Percentiles rank a stretch among this genome's conserved stretches.
Conservation (phyloP, 2,113 vertebrate species). For the Ciconia stormi region DNA sequence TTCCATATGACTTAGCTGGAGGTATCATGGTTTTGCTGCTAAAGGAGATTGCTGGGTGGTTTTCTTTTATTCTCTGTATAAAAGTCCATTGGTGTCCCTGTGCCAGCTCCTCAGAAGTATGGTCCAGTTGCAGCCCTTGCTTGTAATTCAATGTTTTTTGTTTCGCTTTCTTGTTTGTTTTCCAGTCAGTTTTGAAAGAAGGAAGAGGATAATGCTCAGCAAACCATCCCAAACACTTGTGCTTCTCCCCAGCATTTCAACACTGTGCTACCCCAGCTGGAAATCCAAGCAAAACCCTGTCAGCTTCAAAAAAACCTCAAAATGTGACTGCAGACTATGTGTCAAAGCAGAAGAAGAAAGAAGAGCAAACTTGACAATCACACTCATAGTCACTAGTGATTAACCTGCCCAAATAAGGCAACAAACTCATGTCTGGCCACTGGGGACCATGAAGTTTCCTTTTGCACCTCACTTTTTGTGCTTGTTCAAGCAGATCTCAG, state of each 20-base stretch:
- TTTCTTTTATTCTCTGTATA: neutral
- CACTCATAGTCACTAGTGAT: neutral
- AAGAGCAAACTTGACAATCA: neutral
- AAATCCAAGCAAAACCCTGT: neutral
- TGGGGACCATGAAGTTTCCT: neutral
- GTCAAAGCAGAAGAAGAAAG: neutral
- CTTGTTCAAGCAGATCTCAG: neutral
- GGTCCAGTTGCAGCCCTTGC: neutral
- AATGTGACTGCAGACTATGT: neutral
- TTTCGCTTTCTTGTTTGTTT: neutral
- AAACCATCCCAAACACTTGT: neutral
- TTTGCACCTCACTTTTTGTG: neutral
- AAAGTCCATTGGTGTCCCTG: neutral
- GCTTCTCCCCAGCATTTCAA: neutral
- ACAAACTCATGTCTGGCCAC: neutral
- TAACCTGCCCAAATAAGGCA: neutral
- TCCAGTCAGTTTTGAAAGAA: neutral
- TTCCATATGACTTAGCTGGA: neutral
- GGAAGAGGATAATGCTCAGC: neutral
- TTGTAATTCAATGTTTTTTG: neutral
- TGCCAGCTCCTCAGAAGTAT: neutral
- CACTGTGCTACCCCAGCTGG: neutral
- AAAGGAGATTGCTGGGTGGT: neutral
- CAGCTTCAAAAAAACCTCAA: neutral
- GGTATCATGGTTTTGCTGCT: neutral